A percentile compares a stretch with the other conserved stretches of the same genome.
Conservation (phyloP, 2,888 invertebrate genomes). For the Odiellus spinosus region DNA sequence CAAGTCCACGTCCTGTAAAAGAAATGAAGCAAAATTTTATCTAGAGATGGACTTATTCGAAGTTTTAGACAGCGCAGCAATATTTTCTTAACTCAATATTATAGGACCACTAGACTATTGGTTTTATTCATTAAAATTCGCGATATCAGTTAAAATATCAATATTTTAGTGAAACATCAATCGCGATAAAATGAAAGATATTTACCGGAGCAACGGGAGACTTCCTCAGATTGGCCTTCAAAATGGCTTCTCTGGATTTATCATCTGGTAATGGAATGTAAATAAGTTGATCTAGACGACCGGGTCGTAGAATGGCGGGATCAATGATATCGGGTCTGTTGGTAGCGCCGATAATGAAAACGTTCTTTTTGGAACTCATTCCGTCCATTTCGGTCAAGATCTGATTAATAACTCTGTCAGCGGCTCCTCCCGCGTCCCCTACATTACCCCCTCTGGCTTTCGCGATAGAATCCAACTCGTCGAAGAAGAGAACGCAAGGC, state of each 20-base stretch:
- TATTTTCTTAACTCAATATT: no score
- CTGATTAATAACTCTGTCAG: slow-evolving; percentile 98
- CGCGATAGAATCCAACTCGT: slow-evolving; percentile 98
- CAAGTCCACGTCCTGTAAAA: slow-evolving; percentile 74
- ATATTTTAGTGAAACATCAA: no score
- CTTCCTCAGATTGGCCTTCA: slow-evolving; percentile 87
- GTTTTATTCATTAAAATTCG: no score
- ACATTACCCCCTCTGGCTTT: slow-evolving; percentile 94
- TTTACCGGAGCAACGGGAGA: slow-evolving; percentile 83
- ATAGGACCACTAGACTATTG: no score
- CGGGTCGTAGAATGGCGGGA: slow-evolving; percentile 94
- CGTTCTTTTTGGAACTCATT: slow-evolving; percentile 99
- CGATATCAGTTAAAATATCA: no score
- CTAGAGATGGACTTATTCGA: no score
- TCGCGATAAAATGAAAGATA: no score
- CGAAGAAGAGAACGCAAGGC: slow-evolving; percentile 97
- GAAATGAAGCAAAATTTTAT: background rate
- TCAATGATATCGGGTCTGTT: slow-evolving; percentile 91
- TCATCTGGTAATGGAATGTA: slow-evolving; percentile 99
- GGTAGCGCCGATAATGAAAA: slow-evolving; percentile 96
- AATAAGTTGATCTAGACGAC: slow-evolving; percentile 95
- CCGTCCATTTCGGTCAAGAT: slow-evolving; percentile 99
- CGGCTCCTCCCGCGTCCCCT: slow-evolving; percentile 92
- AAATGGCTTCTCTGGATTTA: slow-evolving; percentile 87
- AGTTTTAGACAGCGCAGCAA: no score